Evolutionary conservation across 2,888 invertebrate genomes (phyloP).

Genomic region (Mylabris sibirica): DNA sequence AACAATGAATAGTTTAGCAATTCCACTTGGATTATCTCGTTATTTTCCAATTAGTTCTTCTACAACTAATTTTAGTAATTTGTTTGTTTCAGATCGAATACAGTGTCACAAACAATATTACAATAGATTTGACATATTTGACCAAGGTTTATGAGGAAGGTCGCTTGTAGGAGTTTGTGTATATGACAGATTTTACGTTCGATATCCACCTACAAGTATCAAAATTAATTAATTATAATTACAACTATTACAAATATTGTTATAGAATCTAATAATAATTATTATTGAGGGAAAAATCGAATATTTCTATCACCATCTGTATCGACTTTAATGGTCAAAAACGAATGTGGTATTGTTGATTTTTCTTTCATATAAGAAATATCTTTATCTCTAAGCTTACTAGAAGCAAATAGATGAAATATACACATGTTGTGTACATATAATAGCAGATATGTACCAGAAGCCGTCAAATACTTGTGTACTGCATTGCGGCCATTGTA

Average conservation of each 20-base stretch:
- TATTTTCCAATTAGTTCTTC: not conserved
- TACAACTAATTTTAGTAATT: not conserved
- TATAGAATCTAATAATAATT: no score
- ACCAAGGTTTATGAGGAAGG: conserved; percentile 6
- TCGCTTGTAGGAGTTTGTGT: not conserved
- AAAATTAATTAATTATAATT: no score
- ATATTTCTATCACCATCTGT: no score
- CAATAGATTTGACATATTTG: conserved; percentile 1
- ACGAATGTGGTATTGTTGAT: no score
- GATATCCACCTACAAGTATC: no score
- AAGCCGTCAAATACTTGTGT: conserved; percentile 39
- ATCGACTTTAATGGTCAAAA: no score
- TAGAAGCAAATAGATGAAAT: not conserved
- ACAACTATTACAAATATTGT: no score
- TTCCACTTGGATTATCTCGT: not conserved
- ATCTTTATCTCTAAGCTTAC: no score
- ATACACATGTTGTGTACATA: not conserved
- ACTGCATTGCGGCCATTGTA: conserved; percentile 57
- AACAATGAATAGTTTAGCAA: not conserved
- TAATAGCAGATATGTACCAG: conserved; percentile 40
- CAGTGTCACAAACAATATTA: not conserved
- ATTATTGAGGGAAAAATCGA: no score
- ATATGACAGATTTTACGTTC: not conserved
- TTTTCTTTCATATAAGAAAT: no score
- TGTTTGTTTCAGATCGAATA: not conserved